Base-by-base conservation (phyloP, 1,140 invertebrate species). In the Cephus cinctus region DNA sequence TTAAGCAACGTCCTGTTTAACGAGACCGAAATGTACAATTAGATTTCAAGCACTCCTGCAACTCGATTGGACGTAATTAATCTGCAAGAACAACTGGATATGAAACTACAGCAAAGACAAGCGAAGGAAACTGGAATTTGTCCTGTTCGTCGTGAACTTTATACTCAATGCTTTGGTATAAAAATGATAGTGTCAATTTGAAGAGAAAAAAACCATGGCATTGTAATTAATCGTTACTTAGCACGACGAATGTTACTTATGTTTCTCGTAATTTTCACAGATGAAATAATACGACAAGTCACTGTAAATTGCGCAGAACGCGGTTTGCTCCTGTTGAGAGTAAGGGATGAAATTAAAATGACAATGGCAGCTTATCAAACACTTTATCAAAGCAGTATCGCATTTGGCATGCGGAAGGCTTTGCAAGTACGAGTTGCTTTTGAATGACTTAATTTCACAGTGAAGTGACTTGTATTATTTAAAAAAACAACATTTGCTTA, bases 341-440 rank as follows among this genome's bases (percentile, higher is more conserved):
- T 98, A 0, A 79, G 96, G 16, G 95, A 99, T 74, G 96, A 99
- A 80, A 87, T 98, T 40, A 81, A 87, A 50, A 97, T 98, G 87
- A 98, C 96, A 0, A 88, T 98, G 65, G 87, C 93, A 59, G 94
- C 96, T 1, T 98, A 97, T 65, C 82, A 88, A 66, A 92, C 91
- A 0, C 80, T 99, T 0, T 98, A 98, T 71, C 96, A 98, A 73
- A 98, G 94, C 73, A 95, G 94, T 47, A 92, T 98, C 42, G 95
- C 95, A 4, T 99, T 98, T 72, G 96, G 96, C 20, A 94, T 98
- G 83, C 84, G 96, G 32, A 99, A 98, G 81, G 94, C 96, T n/a
- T 75, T 98, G 40, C 89, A 93, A 76, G 87, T 86, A 69, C 51
- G 42, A 54, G 15, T 25, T 9, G 20, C 38, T 39, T 27, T 16